Evolutionary conservation across 1,140 invertebrate genomes (phyloP), one percentile per base, ranked within the genome.

Genomic region (Drosophila parvula): DNA sequence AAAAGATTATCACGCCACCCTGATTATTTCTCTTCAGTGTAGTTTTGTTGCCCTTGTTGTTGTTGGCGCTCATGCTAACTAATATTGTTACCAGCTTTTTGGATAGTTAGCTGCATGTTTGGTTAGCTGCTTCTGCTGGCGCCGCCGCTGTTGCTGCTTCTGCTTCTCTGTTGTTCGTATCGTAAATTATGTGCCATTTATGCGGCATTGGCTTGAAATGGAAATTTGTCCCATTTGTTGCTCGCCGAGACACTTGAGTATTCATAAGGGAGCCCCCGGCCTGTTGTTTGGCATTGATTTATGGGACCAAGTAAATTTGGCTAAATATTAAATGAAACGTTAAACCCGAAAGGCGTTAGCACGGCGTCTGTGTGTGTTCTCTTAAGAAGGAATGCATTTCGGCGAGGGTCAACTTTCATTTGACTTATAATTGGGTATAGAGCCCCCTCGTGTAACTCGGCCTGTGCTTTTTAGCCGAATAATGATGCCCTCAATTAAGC

Each of bases 171-270:
- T 47, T 81, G 65, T 76, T 81, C 82, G 74, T 86, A 86, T 86
- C 80, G 80, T 89, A 89, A 89, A 89, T 89, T 84, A 89, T 90
- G 78, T 84, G 65, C 78, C 84, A 89, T 89, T 90, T 90, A 90
- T 89, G 85, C 81, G 75, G 83, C 83, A 86, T 86, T 81, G 84
- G 85, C 82, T 89, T 81, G 84, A 89, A 90, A 84, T 89, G 85
- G 84, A 89, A 89, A 90, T 89, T 89, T 89, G 84, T 90, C 84
- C 84, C 85, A 89, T 90, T 89, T 89, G 85, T 89, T 84, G 85
- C 78, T 89, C 71, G 65, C 44, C 60, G 73, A 89, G 79, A 89
- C 84, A 88, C 84, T 88, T 88, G 83, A 89, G 83, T 88, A 88
- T 88, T 88, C 83, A 88, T 88, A 89, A 80, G 84, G 83, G 80